Evolutionary conservation across 2,797 vertebrate species (phyloP).

Genomic region (Smutsia gigantea): DNA sequence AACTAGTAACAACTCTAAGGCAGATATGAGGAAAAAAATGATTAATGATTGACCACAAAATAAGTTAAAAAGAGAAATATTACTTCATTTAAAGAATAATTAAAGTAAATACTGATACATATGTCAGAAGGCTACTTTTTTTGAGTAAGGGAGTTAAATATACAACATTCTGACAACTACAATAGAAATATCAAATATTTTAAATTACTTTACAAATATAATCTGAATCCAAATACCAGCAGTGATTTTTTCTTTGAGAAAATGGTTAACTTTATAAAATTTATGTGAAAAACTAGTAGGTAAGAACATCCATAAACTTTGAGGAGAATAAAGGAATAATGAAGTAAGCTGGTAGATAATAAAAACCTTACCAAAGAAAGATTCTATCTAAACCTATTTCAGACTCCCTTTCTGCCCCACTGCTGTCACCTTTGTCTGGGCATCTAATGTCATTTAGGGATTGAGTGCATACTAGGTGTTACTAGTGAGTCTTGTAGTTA

Average conservation of each 20-base stretch:
- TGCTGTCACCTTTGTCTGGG: background rate
- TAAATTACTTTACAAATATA: background rate
- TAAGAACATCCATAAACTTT: background rate
- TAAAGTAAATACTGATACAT: background rate
- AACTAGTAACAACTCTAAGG: background rate
- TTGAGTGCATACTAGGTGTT: rapidly evolving
- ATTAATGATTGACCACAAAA: background rate
- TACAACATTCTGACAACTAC: background rate
- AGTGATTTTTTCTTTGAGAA: background rate
- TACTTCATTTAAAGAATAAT: background rate
- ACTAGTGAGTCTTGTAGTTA: background rate
- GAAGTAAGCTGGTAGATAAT: background rate
- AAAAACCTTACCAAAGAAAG: background rate
- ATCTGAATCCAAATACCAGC: background rate
- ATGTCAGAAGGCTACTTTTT: background rate
- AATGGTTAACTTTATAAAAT: background rate
- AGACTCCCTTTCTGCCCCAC: too few species aligned
- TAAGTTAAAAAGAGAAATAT: background rate
- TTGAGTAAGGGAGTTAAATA: background rate
- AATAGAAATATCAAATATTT: background rate
- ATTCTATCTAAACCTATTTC: background rate
- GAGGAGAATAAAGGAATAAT: background rate
- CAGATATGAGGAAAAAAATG: background rate
- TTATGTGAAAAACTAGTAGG: background rate
- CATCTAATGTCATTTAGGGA: background rate